Evolutionary conservation across 2,797 vertebrate genomes (phyloP).

Genomic region (Euphonia xanthogaster): DNA sequence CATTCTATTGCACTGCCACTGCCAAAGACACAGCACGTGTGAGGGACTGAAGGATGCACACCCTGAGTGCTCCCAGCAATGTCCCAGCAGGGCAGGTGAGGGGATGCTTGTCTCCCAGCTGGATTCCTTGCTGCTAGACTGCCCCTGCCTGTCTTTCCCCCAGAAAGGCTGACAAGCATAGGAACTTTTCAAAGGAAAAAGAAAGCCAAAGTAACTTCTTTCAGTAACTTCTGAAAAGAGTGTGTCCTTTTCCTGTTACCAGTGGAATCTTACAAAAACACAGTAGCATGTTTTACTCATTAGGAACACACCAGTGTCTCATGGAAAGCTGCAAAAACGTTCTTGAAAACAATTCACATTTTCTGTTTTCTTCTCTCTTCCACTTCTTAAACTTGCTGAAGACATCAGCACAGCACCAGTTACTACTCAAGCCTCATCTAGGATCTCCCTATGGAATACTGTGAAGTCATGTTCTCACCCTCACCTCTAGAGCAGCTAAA

Average conservation of each 20-base stretch:
- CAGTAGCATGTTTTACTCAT: conserved; percentile 31
- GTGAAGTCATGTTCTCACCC: background rate
- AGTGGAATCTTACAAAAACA: conserved; percentile 20
- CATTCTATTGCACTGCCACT: background rate
- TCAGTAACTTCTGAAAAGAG: background rate
- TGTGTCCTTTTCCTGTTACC: background rate
- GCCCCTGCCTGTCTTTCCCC: background rate
- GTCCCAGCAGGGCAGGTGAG: background rate
- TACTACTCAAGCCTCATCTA: conserved; percentile 14
- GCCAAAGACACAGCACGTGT: background rate
- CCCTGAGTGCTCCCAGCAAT: background rate
- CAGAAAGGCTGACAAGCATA: background rate
- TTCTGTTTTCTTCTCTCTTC: background rate
- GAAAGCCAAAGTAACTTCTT: background rate
- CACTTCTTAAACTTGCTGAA: background rate
- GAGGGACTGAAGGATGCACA: background rate
- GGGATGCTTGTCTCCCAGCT: background rate
- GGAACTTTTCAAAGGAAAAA: background rate
- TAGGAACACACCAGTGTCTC: background rate
- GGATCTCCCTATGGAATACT: background rate
- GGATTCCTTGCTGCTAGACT: background rate
- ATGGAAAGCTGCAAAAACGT: conserved; percentile 2
- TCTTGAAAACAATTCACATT: conserved; percentile 17
- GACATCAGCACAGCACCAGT: background rate
- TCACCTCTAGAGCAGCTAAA: background rate